Percentiles rank a stretch among this genome's conserved stretches.
phyloP scores from a whole-genome alignment of 2,797 vertebrate genomes.

The Semaprochilodus insignis region DNA sequence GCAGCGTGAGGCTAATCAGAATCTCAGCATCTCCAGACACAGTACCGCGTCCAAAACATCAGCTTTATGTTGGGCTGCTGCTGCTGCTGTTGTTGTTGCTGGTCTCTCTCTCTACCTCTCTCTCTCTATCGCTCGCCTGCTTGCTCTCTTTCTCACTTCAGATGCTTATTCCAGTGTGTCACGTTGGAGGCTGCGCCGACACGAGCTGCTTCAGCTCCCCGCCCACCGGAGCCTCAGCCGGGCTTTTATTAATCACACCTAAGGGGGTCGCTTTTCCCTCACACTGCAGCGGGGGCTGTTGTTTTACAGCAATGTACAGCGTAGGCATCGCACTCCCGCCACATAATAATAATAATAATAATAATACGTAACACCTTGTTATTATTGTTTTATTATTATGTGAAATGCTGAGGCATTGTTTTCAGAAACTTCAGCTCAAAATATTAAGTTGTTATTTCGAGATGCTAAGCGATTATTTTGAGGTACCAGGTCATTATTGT shows the following conservation, averaged over 20 bases:
- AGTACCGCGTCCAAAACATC: not conserved
- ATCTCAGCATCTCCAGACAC: slow-evolving; percentile 28
- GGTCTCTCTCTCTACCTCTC: not conserved
- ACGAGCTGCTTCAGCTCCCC: slow-evolving; percentile 34
- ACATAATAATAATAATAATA: too few species aligned
- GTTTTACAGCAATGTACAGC: too few species aligned
- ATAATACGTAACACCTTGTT: too few species aligned
- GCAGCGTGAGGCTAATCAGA: not conserved
- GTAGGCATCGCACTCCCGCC: too few species aligned
- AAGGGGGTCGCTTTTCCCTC: slow-evolving; percentile 30
- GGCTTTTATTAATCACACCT: slow-evolving; percentile 27
- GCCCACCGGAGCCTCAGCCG: slow-evolving; percentile 8
- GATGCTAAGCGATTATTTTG: too few species aligned
- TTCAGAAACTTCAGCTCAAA: too few species aligned
- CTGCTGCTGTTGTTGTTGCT: not conserved
- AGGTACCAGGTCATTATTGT: too few species aligned
- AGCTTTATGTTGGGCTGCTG: not conserved
- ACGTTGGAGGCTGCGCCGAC: slow-evolving; percentile 53
- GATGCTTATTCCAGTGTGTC: slow-evolving; percentile 47
- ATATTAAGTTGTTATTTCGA: too few species aligned
- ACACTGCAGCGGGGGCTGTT: not conserved
- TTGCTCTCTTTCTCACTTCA: slow-evolving; percentile 2
- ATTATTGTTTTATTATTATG: too few species aligned
- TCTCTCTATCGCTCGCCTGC: not conserved
- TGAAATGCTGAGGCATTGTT: too few species aligned